Conservation (phyloP, 2,888 invertebrate species). For the Chrysomela aeneicollis region DNA sequence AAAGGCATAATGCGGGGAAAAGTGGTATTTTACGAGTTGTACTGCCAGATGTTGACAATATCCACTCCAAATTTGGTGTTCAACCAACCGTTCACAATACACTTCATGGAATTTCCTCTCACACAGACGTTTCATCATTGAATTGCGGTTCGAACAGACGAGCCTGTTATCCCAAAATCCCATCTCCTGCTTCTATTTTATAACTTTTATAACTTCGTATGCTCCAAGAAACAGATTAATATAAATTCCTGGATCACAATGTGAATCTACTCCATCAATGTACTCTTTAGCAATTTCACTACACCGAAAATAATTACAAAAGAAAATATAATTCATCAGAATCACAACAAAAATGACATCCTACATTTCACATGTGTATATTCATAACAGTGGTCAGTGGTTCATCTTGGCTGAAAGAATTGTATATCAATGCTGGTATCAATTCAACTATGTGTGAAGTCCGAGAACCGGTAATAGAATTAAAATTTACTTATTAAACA, state of each 20-base stretch:
- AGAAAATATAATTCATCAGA: too few species aligned
- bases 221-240: not conserved
- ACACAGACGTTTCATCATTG: not conserved
- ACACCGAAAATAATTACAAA: too few species aligned
- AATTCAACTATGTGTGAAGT: too few species aligned
- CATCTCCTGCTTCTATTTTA: not conserved
- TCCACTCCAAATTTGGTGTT: not conserved
- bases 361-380: too few species aligned
- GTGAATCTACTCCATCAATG: not conserved
- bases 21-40: not conserved
- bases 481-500: too few species aligned
- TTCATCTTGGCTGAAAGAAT: too few species aligned
- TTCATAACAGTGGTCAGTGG: too few species aligned
- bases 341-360: too few species aligned
- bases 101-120: not conserved
- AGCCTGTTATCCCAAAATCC: not conserved
- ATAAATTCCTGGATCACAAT: not conserved
- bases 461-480: too few species aligned
- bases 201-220: not conserved
- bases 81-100: not conserved
- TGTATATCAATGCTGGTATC: too few species aligned
- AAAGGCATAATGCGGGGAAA: not conserved
- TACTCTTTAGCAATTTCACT: too few species aligned
- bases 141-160: not conserved
- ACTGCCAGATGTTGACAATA: not conserved